Evolutionary conservation across 2,113 vertebrate genomes (phyloP), one percentile per base, ranked within the genome.

Genomic region (Blennius ocellaris): DNA sequence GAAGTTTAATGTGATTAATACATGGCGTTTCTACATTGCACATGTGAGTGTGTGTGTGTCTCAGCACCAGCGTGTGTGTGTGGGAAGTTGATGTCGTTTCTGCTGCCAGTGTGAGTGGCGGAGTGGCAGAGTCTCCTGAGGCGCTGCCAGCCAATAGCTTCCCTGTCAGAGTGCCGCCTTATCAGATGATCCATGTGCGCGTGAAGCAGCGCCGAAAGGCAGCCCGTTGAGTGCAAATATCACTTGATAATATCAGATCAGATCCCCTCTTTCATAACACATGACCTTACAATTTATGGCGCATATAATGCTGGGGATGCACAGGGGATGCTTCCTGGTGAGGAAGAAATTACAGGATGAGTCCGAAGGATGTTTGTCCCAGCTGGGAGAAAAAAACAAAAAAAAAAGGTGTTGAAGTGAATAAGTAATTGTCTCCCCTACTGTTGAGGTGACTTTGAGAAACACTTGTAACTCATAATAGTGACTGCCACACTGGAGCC

Each of bases 151-250:
- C 79, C 83, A 61, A 73, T 78, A 76, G 55, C 78, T 75, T 76
- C 14, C 66, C 79, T 73, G 86, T 82, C 86, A 84, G 49, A 71
- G 75, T 9, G 21, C 82, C 53, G 76, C 54, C 77, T 83, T 81
- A 87, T 88, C 76, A 80, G 72, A 84, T 80, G 86, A 91, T 87
- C 78, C 80, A 83, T 80, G 73, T 69, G 68, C 36, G 14, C 3
- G 17, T 65, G 56, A 78, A 81, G 85, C 62, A 64, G 64, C 59
- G 45, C 56, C 39, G 71, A 84, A 76, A 83, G 53, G 45, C 71
- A 64, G 53, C 43, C 70, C 75, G 60, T 54, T 38, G 39, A 81
- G 69, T 67, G 67, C 65, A 87, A 89, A 82, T 80, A 78, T 79
- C 60, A 62, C 54, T 65, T 72, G 78, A 87, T 85, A 75, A 83